These are phyloP conservation scores for Laticauda laticaudata DNA, from an alignment of 2,113 vertebrate genomes.

Conservation along the genomic window DNA sequence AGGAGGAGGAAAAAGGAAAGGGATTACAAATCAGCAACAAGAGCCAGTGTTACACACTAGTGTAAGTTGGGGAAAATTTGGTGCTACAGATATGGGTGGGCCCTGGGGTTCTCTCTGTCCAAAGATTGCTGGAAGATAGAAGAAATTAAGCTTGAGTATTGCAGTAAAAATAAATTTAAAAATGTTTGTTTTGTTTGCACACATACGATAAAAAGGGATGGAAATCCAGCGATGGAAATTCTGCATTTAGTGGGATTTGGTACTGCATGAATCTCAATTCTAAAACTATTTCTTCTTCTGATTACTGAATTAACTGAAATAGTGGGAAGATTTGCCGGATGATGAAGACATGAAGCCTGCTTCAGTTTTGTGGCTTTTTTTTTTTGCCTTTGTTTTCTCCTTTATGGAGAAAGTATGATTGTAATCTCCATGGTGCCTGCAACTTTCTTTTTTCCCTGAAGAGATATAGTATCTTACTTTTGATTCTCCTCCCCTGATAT, in stretches of 20 bases:
- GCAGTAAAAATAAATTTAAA: not conserved
- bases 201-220: not conserved
- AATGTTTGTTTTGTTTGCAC: not conserved
- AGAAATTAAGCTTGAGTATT: not conserved
- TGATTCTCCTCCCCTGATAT: not conserved
- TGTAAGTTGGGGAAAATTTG: not conserved
- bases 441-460: not conserved
- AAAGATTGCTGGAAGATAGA: not conserved
- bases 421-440: not conserved
- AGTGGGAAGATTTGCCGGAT: not conserved
- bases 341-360: not conserved
- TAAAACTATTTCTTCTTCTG: not conserved
- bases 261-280: not conserved
- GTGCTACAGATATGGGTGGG: not conserved
- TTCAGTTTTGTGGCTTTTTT: not conserved
- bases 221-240: not conserved
- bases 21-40: not conserved
- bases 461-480: not conserved
- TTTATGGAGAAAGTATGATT: not conserved
- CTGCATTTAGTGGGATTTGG: not conserved
- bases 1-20: not conserved
- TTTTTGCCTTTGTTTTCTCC: not conserved
- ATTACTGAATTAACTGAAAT: not conserved
- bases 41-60: not conserved
- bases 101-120: not conserved